Percentiles rank a stretch among this genome's conserved stretches.
These are phyloP conservation scores for Xylophagus ater DNA, from an alignment of 2,888 invertebrate species.

Conservation along the genomic window DNA sequence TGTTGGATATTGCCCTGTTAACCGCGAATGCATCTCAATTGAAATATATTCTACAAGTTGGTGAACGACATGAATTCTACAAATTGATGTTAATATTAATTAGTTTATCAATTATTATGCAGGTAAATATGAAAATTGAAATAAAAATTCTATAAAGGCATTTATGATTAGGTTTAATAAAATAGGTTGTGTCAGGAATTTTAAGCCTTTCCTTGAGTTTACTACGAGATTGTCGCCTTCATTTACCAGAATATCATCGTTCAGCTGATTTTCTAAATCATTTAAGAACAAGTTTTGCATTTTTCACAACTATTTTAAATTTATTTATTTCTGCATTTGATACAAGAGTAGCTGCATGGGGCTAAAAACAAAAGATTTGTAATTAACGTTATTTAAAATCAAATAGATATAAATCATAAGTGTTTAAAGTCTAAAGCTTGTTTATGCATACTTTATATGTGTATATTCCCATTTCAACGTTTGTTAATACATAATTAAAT, in stretches of 20 bases:
- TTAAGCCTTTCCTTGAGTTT: slow-evolving; percentile 63
- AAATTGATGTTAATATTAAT: slow-evolving; percentile 68
- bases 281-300: slow-evolving; percentile 55
- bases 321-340: slow-evolving; percentile 69
- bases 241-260: slow-evolving; percentile 53
- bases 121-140: slow-evolving; percentile 48
- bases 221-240: slow-evolving; percentile 64
- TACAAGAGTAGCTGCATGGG: slow-evolving; percentile 38
- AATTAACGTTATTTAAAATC: not conserved
- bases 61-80: slow-evolving; percentile 77
- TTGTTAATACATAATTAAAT: not conserved
- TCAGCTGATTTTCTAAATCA: slow-evolving; percentile 63
- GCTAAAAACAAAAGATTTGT: not conserved
- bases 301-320: slow-evolving; percentile 63
- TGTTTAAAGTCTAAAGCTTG: not conserved
- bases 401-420: not conserved
- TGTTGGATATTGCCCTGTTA: slow-evolving; percentile 76
- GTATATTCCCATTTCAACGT: slow-evolving; percentile 4
- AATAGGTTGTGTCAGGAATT: slow-evolving; percentile 61
- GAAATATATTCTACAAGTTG: slow-evolving; percentile 76
- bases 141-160: slow-evolving; percentile 1
- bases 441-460: slow-evolving; percentile 1
- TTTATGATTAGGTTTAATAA: not conserved
- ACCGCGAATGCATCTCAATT: slow-evolving; percentile 83
- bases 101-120: slow-evolving; percentile 68